Conservation (phyloP, 2,797 vertebrate genomes). For the Thunnus albacares region DNA sequence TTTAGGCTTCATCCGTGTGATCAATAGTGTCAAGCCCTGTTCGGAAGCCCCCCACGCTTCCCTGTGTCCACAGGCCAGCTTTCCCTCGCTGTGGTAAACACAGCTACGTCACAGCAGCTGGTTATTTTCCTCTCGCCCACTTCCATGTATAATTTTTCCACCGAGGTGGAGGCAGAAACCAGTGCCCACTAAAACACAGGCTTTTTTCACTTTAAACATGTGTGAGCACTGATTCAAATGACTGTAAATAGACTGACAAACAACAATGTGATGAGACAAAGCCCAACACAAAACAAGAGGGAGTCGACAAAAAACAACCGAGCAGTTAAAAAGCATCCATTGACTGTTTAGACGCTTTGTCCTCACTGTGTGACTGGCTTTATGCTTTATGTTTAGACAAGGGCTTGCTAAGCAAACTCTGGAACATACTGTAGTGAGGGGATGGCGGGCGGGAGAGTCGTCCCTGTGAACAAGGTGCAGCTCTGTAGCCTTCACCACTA, state of each 20-base stretch:
- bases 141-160: slow-evolving; percentile 17
- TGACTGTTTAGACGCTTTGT: slow-evolving; percentile 66
- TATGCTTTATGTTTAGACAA: slow-evolving; percentile 65
- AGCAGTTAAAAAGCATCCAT: slow-evolving; percentile 55
- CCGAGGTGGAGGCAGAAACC: background rate
- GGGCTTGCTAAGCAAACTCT: slow-evolving; percentile 70
- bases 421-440: slow-evolving; percentile 67
- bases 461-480: slow-evolving; percentile 29
- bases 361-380: slow-evolving; percentile 64
- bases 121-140: slow-evolving; percentile 35
- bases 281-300: slow-evolving; percentile 46
- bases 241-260: slow-evolving; percentile 32
- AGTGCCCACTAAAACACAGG: slow-evolving; percentile 7
- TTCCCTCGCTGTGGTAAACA: slow-evolving; percentile 54
- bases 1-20: slow-evolving; percentile 66
- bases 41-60: slow-evolving; percentile 46
- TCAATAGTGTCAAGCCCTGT: slow-evolving; percentile 55
- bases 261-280: slow-evolving; percentile 60
- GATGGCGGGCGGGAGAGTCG: background rate
- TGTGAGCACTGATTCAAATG: slow-evolving; percentile 5
- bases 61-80: slow-evolving; percentile 50
- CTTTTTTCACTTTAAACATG: slow-evolving; percentile 21
- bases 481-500: slow-evolving; percentile 42
- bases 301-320: slow-evolving; percentile 42
- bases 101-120: slow-evolving; percentile 49